Percentiles rank a stretch among this genome's conserved stretches.
Conservation (phyloP, 2,797 vertebrate species). For the Natrix natrix region DNA sequence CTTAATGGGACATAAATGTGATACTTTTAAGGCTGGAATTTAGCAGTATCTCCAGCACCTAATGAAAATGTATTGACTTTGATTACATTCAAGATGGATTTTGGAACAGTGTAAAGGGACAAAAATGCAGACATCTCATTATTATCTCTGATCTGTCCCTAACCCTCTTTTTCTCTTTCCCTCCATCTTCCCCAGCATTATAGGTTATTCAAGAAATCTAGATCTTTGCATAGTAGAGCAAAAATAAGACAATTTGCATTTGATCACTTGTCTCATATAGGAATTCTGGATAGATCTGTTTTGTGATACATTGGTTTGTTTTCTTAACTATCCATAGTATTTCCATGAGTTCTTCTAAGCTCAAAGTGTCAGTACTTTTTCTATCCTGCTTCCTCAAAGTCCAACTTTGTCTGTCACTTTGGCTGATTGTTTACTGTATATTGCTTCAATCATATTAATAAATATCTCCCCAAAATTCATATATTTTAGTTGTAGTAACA, state of each 20-base stretch:
- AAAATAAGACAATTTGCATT: background rate
- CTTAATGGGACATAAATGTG: background rate
- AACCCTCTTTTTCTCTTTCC: background rate
- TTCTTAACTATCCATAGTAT: background rate
- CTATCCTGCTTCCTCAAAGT: background rate
- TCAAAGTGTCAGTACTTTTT: background rate
- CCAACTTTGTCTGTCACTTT: background rate
- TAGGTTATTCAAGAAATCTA: background rate
- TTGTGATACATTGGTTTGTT: background rate
- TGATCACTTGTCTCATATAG: background rate
- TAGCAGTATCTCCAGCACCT: conserved; percentile 43
- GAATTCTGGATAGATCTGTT: background rate
- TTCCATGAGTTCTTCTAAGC: background rate
- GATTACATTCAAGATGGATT: conserved; percentile 57
- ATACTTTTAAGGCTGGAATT: background rate
- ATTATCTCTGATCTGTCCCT: conserved; percentile 39
- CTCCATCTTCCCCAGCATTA: background rate
- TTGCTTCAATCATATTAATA: no score
- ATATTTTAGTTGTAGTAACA: no score
- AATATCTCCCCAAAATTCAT: no score
- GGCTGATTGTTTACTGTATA: no score
- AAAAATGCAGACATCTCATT: conserved; percentile 45
- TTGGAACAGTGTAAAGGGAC: conserved; percentile 48
- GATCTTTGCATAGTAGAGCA: background rate
- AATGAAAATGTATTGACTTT: conserved; percentile 52